phyloP scores from a whole-genome alignment of 1,140 invertebrate species.

The Penaeus indicus region DNA sequence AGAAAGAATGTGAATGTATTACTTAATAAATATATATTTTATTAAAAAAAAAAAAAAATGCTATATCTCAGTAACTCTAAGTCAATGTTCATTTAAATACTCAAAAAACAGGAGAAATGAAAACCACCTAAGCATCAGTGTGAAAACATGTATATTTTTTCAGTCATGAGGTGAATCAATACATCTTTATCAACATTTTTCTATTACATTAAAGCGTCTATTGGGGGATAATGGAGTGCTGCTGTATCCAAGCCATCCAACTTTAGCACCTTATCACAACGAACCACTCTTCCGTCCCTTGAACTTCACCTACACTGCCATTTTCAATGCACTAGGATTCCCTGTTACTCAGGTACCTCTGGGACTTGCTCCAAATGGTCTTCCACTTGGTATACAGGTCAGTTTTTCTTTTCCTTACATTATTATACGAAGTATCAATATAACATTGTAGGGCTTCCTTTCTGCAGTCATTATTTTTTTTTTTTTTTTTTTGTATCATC shows the following conservation, averaged over 20 bases:
- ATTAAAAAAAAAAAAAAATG: too few species aligned
- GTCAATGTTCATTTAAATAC: too few species aligned
- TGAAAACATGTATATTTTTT: too few species aligned
- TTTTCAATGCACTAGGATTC: constrained; percentile 89
- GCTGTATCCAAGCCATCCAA: constrained; percentile 85
- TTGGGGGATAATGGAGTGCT: constrained; percentile 87
- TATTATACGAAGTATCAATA: background rate
- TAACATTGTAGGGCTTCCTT: background rate
- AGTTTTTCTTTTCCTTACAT: background rate
- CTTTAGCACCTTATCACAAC: constrained; percentile 87
- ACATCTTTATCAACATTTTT: background rate
- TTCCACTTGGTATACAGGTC: constrained; percentile 78
- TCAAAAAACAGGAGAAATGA: too few species aligned
- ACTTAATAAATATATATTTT: too few species aligned
- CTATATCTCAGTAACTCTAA: too few species aligned
- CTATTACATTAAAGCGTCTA: constrained; percentile 59
- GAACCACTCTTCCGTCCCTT: constrained; percentile 78
- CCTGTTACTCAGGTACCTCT: constrained; percentile 90
- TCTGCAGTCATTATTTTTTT: background rate
- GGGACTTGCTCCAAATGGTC: constrained; percentile 85
- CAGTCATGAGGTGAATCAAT: background rate
- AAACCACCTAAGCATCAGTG: too few species aligned
- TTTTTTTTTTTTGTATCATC: too few species aligned
- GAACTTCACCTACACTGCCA: constrained; percentile 89
- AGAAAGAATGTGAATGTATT: too few species aligned